phyloP scores from a whole-genome alignment of 2,888 invertebrate species.

The Watsonalla binaria region DNA sequence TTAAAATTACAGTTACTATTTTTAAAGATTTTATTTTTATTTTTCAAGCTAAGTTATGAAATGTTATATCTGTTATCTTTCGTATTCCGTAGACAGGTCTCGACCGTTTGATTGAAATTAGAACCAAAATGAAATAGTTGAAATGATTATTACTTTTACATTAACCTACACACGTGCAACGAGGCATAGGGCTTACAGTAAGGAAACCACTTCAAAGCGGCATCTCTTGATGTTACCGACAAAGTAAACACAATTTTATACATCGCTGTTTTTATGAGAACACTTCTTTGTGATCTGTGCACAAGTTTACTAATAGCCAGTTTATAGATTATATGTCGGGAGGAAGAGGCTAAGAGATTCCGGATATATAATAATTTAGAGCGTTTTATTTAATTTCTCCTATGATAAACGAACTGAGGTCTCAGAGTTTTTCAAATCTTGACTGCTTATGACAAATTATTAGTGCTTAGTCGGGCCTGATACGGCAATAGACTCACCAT shows the following conservation, averaged over 20 bases:
- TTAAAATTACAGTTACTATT: too few species aligned
- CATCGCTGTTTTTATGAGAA: slow-evolving; percentile 57
- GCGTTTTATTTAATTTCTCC: too few species aligned
- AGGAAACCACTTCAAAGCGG: slow-evolving; percentile 70
- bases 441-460: too few species aligned
- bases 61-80: too few species aligned
- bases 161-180: slow-evolving; percentile 50
- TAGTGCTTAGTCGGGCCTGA: too few species aligned
- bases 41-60: too few species aligned
- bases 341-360: neutral
- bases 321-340: slow-evolving; percentile 11
- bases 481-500: too few species aligned
- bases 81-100: neutral
- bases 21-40: too few species aligned
- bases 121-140: slow-evolving; percentile 23
- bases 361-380: too few species aligned
- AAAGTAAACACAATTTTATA: slow-evolving; percentile 67
- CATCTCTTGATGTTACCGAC: slow-evolving; percentile 48
- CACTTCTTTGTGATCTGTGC: slow-evolving; percentile 45
- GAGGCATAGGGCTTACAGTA: slow-evolving; percentile 54
- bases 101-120: slow-evolving; percentile 23
- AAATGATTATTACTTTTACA: slow-evolving; percentile 35
- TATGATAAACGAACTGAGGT: too few species aligned
- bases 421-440: too few species aligned
- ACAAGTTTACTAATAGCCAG: slow-evolving; percentile 22